A percentile compares a stretch with the other conserved stretches of the same genome.
phyloP scores from a whole-genome alignment of 2,113 vertebrate genomes.

The Alexandromys fortis region DNA sequence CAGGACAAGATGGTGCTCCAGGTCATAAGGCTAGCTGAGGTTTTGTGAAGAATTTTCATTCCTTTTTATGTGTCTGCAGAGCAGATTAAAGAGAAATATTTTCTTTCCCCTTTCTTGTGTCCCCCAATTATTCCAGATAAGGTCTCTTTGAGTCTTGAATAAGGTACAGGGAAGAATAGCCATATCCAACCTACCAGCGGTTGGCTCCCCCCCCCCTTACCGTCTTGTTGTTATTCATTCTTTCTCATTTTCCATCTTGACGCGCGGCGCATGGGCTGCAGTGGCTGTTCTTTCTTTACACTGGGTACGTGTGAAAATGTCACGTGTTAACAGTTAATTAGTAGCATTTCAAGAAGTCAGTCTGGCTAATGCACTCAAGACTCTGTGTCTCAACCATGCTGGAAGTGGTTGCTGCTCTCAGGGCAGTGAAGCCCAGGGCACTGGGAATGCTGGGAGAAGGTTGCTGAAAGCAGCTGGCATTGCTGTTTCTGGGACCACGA shows the following conservation, averaged over 20 bases:
- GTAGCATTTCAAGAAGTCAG: slow-evolving; percentile 45
- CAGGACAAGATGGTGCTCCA: background rate
- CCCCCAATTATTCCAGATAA: background rate
- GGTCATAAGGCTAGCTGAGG: slow-evolving; percentile 2
- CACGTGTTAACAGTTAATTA: slow-evolving; percentile 62
- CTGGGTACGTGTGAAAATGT: slow-evolving; percentile 27
- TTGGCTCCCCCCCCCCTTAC: background rate
- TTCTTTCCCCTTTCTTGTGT: slow-evolving; percentile 18
- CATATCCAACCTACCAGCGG: background rate
- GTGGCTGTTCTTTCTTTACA: slow-evolving; percentile 50
- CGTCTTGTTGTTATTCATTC: background rate
- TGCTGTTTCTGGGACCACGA: background rate
- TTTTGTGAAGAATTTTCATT: slow-evolving; percentile 39
- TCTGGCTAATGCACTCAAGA: slow-evolving; percentile 18
- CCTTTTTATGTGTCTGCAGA: slow-evolving; percentile 50
- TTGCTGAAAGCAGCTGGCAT: background rate
- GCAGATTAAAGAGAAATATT: slow-evolving; percentile 47
- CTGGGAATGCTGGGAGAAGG: background rate
- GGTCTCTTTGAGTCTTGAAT: background rate
- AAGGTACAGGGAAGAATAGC: background rate
- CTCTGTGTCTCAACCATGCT: background rate
- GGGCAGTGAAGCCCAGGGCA: background rate
- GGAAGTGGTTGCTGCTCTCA: background rate
- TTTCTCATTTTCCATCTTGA: slow-evolving; percentile 5
- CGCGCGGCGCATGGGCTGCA: background rate